Evolutionary conservation across 2,113 vertebrate genomes (phyloP).

Genomic region (Meriones unguiculatus): DNA sequence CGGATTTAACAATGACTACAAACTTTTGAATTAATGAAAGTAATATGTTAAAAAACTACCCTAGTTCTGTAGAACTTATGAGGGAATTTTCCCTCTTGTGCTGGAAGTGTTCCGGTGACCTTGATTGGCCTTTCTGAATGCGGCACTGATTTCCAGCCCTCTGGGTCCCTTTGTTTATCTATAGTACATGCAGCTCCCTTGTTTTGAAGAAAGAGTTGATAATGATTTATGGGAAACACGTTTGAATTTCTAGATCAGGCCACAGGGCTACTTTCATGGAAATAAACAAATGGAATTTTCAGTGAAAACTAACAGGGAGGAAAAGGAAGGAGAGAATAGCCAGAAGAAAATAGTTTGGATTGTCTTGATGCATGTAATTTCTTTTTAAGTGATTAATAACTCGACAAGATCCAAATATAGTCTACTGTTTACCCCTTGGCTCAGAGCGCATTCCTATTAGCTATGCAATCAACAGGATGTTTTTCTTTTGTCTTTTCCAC

Average conservation of each 20-base stretch:
- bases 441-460: not conserved
- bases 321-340: not conserved
- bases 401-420: constrained; percentile 57
- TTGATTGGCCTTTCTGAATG: constrained; percentile 31
- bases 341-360: constrained; percentile 63
- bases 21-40: not conserved
- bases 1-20: not conserved
- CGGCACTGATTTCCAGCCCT: constrained; percentile 23
- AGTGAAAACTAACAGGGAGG: constrained; percentile 9
- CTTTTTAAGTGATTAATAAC: constrained; percentile 61
- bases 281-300: constrained; percentile 53
- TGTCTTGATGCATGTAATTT: constrained; percentile 49
- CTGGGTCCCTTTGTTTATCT: constrained; percentile 60
- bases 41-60: not conserved
- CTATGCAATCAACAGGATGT: constrained; percentile 66
- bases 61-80: not conserved
- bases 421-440: constrained; percentile 56
- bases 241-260: constrained; percentile 39
- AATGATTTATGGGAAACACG: constrained; percentile 67
- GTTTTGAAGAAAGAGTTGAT: constrained; percentile 59
- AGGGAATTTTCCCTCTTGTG: not conserved
- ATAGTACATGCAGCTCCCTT: constrained; percentile 49
- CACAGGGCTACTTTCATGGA: not conserved
- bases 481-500: constrained; percentile 67
- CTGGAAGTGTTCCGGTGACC: not conserved